Base-by-base conservation (phyloP, 37 sponge, comb jelly and placozoan genomes). In the Beroe forskalii region DNA sequence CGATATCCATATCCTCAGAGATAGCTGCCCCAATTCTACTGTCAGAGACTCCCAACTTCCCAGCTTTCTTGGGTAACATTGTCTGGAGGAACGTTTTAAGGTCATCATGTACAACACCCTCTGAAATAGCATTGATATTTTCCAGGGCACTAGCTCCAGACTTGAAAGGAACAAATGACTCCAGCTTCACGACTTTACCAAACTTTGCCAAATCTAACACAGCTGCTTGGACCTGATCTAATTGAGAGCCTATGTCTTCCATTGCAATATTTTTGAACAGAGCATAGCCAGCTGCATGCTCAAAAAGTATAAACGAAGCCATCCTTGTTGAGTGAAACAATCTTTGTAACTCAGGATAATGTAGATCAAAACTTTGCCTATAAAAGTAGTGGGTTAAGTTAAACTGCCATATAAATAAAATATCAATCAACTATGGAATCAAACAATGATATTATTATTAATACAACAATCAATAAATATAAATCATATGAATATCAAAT, bases 251-350 rank as follows among this genome's bases (percentile, higher is more conserved):
- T 33, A 99, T 95, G 72, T 95, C 99, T 76, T 99, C 99, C 35
- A 92, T 93, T 14, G 94, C 96, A 12, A 90, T 76, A 91, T 94
- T 95, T 36, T 94, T 92, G 92, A 96, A 99, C 19, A 99, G 61
- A 44, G 97, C 95, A 76, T 99, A 99, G 40, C 99, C 99, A 48
- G 99, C 86, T 32, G 99, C 97, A 83, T 99, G 99, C 76, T 99
- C 99, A 55, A 91, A 99, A 62, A 99, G 90, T 20, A 98, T 93
- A 32, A 93, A 91, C 44, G 86, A 35, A 12, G 86, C 43, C 86
- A 80, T 80, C 38, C 72, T 69, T n/a, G n/a, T n/a, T n/a, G n/a
- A n/a, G n/a, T n/a, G n/a, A n/a, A n/a, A n/a, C n/a, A n/a, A n/a
- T n/a, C n/a, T n/a, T n/a, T n/a, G n/a, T n/a, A n/a, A n/a, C n/a